Evolutionary conservation across 2,113 vertebrate species (phyloP), one percentile per base, ranked within the genome.

Genomic region (Lepidothrix coronata): DNA sequence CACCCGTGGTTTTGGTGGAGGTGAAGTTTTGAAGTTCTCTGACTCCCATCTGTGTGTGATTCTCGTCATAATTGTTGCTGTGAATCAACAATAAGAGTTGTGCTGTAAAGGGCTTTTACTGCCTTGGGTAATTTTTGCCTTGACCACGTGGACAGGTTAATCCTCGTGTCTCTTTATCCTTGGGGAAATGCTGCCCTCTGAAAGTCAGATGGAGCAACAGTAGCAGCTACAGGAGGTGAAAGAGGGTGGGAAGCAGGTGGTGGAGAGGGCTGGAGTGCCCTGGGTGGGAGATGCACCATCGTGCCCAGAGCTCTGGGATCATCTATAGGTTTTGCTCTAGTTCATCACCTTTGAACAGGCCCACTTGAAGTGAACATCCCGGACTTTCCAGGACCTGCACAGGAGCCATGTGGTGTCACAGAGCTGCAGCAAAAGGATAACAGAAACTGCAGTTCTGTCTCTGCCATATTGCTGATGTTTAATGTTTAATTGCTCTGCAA

Each of bases 401-500:
- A 13, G 2, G 21, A 59, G 59, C 57, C 13, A 19, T 4, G 18
- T 6, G 6, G 11, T 43, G 9, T 5, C 1, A 8, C 80, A 43
- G 52, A 14, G 35, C 43, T 11, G 30, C 49, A 51, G 25, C 25
- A 52, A 52, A 52, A 52, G 25, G 14, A 52, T 52, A 52, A 52
- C 46, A 77, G 71, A 54, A 61, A 5, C 75, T 88, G 74, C 20
- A 10, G 28, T 79, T 90, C 91, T 61, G 44, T 72, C 65, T 89
- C 68, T 86, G 51, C 88, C 48, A 8, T 28, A 27, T 31, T 65
- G 67, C 78, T 49, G 74, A 31, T 86, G 88, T 86, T 95, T 76
- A 77, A 79, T 57, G 84, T 94, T 93, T 89, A 89, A 92, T 85
- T 90, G 74, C 65, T 92, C 71, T 84, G 67, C 84, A 85, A 33